phyloP scores from a whole-genome alignment of 2,113 vertebrate genomes.

The Lepus americanus region DNA sequence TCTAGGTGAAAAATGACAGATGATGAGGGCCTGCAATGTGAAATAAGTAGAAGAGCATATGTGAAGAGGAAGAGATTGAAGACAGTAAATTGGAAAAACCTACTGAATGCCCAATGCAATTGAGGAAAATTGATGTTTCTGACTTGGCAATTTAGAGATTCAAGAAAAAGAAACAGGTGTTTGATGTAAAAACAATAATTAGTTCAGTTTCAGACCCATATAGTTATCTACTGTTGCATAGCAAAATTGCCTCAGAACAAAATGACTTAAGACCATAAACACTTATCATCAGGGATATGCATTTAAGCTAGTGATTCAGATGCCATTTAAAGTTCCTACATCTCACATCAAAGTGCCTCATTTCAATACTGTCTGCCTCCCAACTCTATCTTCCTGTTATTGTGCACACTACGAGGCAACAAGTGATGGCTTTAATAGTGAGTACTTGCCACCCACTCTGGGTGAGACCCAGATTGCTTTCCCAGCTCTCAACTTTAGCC shows the following conservation, averaged over 20 bases:
- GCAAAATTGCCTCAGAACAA: background rate
- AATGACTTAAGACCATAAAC: background rate
- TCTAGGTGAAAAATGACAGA: background rate
- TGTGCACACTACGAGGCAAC: too few species aligned
- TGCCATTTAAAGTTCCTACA: too few species aligned
- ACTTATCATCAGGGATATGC: background rate
- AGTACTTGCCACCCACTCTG: too few species aligned
- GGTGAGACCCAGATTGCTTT: too few species aligned
- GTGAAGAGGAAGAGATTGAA: background rate
- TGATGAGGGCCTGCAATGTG: background rate
- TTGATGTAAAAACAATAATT: background rate
- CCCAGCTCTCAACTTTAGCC: too few species aligned
- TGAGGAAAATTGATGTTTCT: conserved; percentile 17
- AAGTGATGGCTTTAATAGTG: too few species aligned
- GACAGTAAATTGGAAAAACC: background rate
- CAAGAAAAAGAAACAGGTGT: background rate
- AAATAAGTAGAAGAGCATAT: too few species aligned
- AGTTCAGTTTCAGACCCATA: background rate
- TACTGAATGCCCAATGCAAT: background rate
- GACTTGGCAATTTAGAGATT: background rate
- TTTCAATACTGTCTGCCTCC: too few species aligned
- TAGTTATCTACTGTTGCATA: background rate
- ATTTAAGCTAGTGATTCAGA: too few species aligned
- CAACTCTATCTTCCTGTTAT: too few species aligned
- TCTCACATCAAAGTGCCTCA: too few species aligned